phyloP scores from a whole-genome alignment of 1,140 invertebrate genomes.

The Ostrea edulis region DNA sequence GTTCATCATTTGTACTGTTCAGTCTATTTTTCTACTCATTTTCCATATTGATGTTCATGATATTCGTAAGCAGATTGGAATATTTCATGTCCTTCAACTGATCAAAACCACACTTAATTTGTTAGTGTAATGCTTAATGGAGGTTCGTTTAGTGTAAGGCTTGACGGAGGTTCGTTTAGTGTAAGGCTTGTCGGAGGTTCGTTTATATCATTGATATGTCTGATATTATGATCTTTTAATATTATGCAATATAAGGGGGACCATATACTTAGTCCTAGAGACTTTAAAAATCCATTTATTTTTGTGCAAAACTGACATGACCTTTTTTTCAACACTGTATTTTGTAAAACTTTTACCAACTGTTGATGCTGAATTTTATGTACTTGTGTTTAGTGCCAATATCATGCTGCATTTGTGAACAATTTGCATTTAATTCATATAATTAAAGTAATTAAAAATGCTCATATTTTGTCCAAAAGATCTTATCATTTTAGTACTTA shows the following conservation, averaged over 20 bases:
- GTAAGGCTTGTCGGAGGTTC: not conserved
- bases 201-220: not conserved
- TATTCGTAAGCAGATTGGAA: not conserved
- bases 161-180: not conserved
- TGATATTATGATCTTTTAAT: not conserved
- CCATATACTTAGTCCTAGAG: not conserved
- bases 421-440: constrained; percentile 14
- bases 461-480: not conserved
- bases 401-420: not conserved
- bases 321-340: not conserved
- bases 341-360: not conserved
- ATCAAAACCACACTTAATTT: not conserved
- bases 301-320: constrained; percentile 21
- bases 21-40: constrained; percentile 11
- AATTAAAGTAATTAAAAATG: not conserved
- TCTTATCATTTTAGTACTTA: not conserved
- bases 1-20: not conserved
- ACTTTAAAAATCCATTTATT: constrained; percentile 11
- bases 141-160: too few relatives aligned
- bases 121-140: not conserved
- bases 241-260: constrained; percentile 23
- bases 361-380: constrained; percentile 27
- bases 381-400: constrained; percentile 23
- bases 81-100: not conserved
- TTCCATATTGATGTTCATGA: not conserved